Base-by-base conservation (phyloP, 2,797 vertebrate species). In the Propithecus deckenii region DNA sequence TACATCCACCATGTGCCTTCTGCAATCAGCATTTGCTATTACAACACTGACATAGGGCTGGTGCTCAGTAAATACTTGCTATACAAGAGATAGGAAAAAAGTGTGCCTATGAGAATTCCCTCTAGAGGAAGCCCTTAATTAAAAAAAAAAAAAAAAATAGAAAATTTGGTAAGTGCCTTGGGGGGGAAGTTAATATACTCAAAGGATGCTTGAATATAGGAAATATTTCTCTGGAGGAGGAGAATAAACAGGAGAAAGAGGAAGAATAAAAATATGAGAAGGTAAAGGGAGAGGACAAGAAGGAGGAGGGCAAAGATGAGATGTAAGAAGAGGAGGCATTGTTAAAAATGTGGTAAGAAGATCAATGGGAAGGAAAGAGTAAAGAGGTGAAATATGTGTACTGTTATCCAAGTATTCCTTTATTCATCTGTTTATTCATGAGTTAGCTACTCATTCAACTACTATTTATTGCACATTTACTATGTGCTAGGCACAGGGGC, bases 11-110 rank as follows among this genome's bases (percentile, higher is more conserved):
- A 1, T 13, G 43, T 7, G 46, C 0, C 38, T 71, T 9, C 12
- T 72, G 3, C 10, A 25, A 80, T 30, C 55, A n/a, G 11, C 14
- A 59, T 75, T 57, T 88, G 12, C 25, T 43, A 71, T 23, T 43
- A 63, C 1, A 59, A 38, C 48, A 57, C 38, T 50, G 46, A 78
- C 46, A 72, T 7, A 50, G 25, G 75, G 20, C 25, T 69, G n/a
- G 9, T 25, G 2, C 71, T 95, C 80, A 89, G 71, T 95, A 95
- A 95, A 97, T 78, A 86, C 32, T 11, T 59, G 13, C 13, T 80
- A 43, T 8, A 5, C 38, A 59, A 81, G 5, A 87, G 32, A 55
- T 10, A 75, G 20, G 61, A 38, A 63, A 86, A 86, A 75, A 41
- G 15, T 71, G 7, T 61, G 43, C 48, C 35, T 23, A 57, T 41